Percentiles rank a stretch among this genome's conserved stretches.
phyloP scores from a whole-genome alignment of 1,140 invertebrate species.

The Venturia canescens region DNA sequence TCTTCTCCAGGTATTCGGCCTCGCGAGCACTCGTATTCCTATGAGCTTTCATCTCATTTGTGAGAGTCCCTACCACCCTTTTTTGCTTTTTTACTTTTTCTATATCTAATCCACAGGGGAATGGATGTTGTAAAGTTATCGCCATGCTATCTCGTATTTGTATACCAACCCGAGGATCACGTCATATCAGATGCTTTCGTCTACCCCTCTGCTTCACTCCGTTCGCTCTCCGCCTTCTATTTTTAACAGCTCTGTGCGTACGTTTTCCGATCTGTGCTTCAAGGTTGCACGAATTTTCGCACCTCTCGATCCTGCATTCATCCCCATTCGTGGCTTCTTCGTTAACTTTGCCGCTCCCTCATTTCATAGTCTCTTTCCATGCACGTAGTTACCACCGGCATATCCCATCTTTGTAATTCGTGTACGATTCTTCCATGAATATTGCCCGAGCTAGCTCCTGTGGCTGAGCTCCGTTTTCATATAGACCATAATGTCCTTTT shows the following conservation, averaged over 20 bases:
- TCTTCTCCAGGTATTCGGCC: background rate
- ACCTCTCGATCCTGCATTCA: conserved; percentile 5
- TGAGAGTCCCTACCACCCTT: background rate
- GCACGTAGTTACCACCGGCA: background rate
- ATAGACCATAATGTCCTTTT: conserved; percentile 17
- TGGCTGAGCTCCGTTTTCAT: background rate
- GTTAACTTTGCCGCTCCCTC: background rate
- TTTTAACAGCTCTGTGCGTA: background rate
- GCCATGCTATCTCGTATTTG: background rate
- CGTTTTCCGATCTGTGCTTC: background rate
- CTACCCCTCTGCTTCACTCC: background rate
- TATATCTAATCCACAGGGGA: conserved; percentile 35
- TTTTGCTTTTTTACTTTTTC: conserved; percentile 32
- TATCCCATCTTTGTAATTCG: background rate
- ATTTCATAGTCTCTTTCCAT: background rate
- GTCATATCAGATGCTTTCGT: conserved; percentile 4
- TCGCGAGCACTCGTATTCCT: conserved; percentile 14
- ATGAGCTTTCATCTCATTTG: conserved; percentile 40
- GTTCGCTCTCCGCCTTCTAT: background rate
- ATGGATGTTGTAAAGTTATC: conserved; percentile 10
- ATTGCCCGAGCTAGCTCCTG: background rate
- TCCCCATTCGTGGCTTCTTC: background rate
- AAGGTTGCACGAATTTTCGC: background rate
- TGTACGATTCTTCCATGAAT: background rate
- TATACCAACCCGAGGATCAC: conserved; percentile 1